These are phyloP conservation scores for Alexandromys fortis DNA, from an alignment of 2,113 vertebrate genomes.

Conservation along the genomic window DNA sequence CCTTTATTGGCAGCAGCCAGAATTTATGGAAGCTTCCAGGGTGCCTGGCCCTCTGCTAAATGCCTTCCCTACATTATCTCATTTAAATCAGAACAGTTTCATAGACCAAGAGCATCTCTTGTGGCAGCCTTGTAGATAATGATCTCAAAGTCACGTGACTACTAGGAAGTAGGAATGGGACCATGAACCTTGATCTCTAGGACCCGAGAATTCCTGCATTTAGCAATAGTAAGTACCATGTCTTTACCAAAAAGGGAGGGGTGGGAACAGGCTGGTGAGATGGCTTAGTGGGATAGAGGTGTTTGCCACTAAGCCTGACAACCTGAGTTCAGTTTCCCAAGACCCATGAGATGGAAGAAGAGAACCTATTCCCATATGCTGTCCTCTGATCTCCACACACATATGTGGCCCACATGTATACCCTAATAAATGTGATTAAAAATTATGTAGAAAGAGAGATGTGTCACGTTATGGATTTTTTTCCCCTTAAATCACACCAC, in stretches of 20 bases:
- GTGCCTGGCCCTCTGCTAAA: neutral
- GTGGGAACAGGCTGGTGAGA: neutral
- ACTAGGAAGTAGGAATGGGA: neutral
- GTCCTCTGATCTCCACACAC: neutral
- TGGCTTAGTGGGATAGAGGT: neutral
- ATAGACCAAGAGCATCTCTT: neutral
- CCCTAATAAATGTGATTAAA: neutral
- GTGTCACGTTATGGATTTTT: too few species aligned
- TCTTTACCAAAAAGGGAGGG: neutral
- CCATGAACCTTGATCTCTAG: neutral
- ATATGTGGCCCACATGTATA: neutral
- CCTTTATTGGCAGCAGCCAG: conserved; percentile 61
- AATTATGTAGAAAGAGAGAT: neutral
- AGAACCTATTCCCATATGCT: neutral
- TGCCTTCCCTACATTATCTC: neutral
- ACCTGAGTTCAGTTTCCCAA: neutral
- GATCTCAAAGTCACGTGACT: neutral
- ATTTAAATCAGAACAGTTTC: conserved; percentile 46
- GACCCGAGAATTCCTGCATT: neutral
- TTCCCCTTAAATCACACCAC: neutral
- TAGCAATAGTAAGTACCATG: neutral
- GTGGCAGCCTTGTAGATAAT: neutral
- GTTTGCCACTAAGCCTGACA: neutral
- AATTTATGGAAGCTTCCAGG: conserved; percentile 54
- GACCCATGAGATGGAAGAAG: neutral